phyloP scores from a whole-genome alignment of 2,113 vertebrate genomes.

The Salminus brasiliensis region DNA sequence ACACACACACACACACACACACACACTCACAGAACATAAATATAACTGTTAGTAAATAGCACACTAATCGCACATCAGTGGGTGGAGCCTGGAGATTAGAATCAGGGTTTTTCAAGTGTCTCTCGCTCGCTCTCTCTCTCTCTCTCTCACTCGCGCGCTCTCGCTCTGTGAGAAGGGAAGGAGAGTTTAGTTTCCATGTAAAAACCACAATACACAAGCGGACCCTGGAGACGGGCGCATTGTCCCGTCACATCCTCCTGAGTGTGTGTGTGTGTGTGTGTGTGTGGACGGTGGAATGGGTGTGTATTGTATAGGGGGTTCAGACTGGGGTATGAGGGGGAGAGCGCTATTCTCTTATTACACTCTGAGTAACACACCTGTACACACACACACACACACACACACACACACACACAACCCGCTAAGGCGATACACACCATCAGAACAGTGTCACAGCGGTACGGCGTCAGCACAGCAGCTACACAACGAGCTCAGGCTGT shows the following conservation, averaged over 20 bases:
- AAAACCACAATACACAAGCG: conserved; percentile 24
- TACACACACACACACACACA: no score
- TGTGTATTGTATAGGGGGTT: background rate
- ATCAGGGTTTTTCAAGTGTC: background rate
- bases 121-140: background rate
- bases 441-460: no score
- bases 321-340: no score
- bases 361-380: no score
- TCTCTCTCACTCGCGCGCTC: background rate
- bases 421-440: no score
- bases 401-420: no score
- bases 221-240: conserved; percentile 32
- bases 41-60: no score
- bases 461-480: no score
- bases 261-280: background rate
- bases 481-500: no score
- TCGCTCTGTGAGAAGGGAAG: conserved; percentile 39
- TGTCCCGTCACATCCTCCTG: conserved; percentile 36
- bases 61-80: background rate
- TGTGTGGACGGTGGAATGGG: background rate
- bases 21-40: background rate
- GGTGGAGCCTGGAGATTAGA: no score
- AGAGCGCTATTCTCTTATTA: no score
- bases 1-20: background rate
- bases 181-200: conserved; percentile 32